Percentiles rank a stretch among this genome's conserved stretches.
phyloP scores from a whole-genome alignment of 2,888 invertebrate genomes.

The Cataglyphis albicans region DNA sequence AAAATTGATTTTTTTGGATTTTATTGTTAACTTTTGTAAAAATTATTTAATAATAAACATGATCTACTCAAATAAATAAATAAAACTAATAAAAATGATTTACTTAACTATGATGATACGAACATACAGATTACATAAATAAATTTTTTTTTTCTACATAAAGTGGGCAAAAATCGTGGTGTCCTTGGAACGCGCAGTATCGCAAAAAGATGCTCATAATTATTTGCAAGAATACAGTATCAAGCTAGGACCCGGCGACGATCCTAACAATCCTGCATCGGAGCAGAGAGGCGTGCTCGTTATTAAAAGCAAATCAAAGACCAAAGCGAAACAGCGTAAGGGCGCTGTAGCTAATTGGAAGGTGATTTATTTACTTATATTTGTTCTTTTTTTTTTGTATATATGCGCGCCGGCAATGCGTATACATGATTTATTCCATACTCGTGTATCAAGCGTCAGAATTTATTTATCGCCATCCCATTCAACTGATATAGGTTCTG shows the following conservation, averaged over 20 bases:
- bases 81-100: not conserved
- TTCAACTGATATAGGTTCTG: constrained; percentile 48
- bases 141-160: constrained; percentile 34
- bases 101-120: not conserved
- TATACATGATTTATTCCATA: constrained; percentile 37
- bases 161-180: constrained; percentile 99
- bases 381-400: constrained; percentile 26
- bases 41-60: not conserved
- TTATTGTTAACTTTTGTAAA: not conserved
- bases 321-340: constrained; percentile 97
- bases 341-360: constrained; percentile 99
- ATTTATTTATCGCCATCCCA: constrained; percentile 60
- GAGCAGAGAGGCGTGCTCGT: constrained; percentile 98
- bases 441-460: constrained; percentile 28
- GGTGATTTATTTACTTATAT: constrained; percentile 87
- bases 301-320: constrained; percentile 98
- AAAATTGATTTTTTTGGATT: not conserved
- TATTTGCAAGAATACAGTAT: constrained; percentile 98
- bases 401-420: constrained; percentile 5
- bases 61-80: not conserved
- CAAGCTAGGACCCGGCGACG: constrained; percentile 93
- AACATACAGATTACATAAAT: not conserved
- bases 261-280: constrained; percentile 90
- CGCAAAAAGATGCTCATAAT: constrained; percentile 95
- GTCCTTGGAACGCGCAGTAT: constrained; percentile 96